A percentile compares a stretch with the other conserved stretches of the same genome.
Conservation (phyloP, 2,113 vertebrate species). For the Petromus typicus region DNA sequence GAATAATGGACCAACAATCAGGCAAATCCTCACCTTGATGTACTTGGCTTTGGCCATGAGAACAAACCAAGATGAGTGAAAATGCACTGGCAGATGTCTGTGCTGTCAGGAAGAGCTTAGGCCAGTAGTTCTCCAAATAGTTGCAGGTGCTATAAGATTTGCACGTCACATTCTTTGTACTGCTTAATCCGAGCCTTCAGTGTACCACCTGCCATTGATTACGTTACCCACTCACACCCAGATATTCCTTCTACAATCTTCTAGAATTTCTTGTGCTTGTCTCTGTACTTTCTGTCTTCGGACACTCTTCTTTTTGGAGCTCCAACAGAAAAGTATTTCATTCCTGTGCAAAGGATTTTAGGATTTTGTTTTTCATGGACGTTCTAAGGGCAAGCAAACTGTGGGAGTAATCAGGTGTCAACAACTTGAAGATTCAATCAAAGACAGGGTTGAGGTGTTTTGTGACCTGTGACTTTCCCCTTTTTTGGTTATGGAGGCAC, state of each 20-base stretch:
- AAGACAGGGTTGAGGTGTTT: not conserved
- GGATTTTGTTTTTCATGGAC: not conserved
- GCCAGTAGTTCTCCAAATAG: not conserved
- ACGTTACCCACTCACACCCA: not conserved
- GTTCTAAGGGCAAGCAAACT: not conserved
- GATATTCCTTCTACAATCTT: not conserved
- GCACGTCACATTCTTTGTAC: not conserved
- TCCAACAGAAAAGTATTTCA: not conserved
- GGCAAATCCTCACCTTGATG: not conserved
- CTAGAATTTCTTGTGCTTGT: not conserved
- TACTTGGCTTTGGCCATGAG: not conserved
- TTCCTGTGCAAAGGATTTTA: not conserved
- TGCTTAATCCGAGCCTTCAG: not conserved
- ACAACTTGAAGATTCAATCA: not conserved
- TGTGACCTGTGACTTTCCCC: not conserved
- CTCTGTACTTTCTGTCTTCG: not conserved
- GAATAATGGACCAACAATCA: not conserved
- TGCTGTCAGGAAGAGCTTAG: not conserved
- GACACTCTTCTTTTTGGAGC: not conserved
- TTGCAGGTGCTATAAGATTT: not conserved
- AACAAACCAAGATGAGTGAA: not conserved
- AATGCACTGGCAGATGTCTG: not conserved
- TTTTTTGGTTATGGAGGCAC: not conserved
- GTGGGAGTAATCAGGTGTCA: not conserved
- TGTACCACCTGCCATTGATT: rapidly evolving